phyloP scores from a whole-genome alignment of 2,113 vertebrate species.

The Sinosuthora webbiana region DNA sequence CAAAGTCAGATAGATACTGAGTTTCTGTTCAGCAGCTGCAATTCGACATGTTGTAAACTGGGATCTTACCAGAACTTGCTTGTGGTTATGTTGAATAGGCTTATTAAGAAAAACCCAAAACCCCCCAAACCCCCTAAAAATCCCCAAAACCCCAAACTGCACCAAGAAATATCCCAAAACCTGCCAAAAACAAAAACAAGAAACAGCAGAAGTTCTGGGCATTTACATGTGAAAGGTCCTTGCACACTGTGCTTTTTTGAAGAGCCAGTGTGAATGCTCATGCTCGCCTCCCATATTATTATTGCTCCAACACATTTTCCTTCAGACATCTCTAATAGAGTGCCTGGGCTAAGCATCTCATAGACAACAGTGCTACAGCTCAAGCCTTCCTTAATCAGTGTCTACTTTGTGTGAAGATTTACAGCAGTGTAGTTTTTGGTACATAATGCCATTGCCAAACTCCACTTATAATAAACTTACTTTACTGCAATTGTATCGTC shows the following conservation, averaged over 20 bases:
- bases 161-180: neutral
- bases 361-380: neutral
- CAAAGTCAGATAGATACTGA: neutral
- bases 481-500: neutral
- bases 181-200: neutral
- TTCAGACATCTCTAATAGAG: neutral
- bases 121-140: neutral
- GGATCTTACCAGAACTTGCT: neutral
- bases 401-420: neutral
- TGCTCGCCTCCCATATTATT: neutral
- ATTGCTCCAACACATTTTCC: neutral
- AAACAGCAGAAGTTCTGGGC: neutral
- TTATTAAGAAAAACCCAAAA: neutral
- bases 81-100: neutral
- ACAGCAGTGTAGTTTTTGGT: neutral
- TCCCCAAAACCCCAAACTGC: fast-evolving
- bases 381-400: neutral
- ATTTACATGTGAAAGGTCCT: neutral
- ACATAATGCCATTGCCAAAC: neutral
- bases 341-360: neutral
- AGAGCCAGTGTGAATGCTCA: neutral
- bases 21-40: neutral
- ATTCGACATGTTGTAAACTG: neutral
- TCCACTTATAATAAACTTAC: neutral
- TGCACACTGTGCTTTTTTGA: fast-evolving